Evolutionary conservation across 2,888 invertebrate genomes (phyloP).

Genomic region (Pasiphila rectangulata): DNA sequence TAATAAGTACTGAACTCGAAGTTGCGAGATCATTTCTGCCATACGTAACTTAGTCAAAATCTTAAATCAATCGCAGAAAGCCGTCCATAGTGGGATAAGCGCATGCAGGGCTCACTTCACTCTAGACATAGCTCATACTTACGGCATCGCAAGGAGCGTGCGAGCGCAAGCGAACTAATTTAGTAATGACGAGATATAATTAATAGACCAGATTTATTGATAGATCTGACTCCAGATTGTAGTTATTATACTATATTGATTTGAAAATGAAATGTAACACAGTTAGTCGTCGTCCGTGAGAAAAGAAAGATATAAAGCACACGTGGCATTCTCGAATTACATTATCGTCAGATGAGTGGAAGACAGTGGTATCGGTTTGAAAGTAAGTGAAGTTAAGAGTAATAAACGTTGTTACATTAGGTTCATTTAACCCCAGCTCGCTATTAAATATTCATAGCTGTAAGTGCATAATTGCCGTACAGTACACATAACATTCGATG

Average conservation of each 20-base stretch:
- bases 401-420: no score
- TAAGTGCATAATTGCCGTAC: slow-evolving; percentile 17
- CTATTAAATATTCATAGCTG: slow-evolving; percentile 16
- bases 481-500: slow-evolving; percentile 36
- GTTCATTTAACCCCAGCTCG: slow-evolving; percentile 1
- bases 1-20: not conserved
- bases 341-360: no score
- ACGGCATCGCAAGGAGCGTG: not conserved
- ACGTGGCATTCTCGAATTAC: no score
- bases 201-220: not conserved
- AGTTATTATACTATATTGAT: not conserved
- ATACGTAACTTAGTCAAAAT: not conserved
- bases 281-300: not conserved
- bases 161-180: not conserved
- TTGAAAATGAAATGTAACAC: not conserved
- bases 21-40: not conserved
- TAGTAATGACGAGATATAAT: not conserved
- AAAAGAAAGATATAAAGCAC: no score
- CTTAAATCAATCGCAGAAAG: slow-evolving; percentile 1
- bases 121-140: not conserved
- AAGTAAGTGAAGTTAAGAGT: not conserved
- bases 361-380: no score
- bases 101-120: not conserved
- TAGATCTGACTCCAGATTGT: not conserved
- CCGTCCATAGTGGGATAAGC: not conserved